These are phyloP conservation scores for Maccullochella peelii DNA, from an alignment of 2,113 vertebrate species.

Conservation along the genomic window DNA sequence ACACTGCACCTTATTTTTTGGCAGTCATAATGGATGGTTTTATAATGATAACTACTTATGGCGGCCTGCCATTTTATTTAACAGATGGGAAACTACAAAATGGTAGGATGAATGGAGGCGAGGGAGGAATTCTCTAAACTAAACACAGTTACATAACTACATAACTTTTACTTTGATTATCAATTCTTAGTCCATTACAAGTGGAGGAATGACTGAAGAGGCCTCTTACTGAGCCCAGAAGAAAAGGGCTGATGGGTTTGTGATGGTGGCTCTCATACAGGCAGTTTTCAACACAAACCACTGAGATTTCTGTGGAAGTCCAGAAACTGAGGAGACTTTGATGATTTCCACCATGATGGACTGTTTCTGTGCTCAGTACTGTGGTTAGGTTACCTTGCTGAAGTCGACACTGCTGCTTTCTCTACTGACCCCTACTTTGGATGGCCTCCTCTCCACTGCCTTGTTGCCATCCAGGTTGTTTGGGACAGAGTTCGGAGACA, in stretches of 20 bases:
- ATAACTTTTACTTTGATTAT: conserved; percentile 16
- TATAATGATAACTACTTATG: conserved; percentile 51
- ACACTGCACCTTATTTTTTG: conserved; percentile 63
- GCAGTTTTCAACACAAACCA: conserved; percentile 31
- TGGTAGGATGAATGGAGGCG: conserved; percentile 32
- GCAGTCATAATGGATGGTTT: conserved; percentile 54
- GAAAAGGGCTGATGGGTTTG: conserved; percentile 16
- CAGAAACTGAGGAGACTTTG: conserved; percentile 44
- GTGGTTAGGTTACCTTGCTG: conserved; percentile 90
- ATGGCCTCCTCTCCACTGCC: conserved; percentile 87
- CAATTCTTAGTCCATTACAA: conserved; percentile 28
- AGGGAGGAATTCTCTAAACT: conserved; percentile 44
- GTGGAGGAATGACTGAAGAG: conserved; percentile 2
- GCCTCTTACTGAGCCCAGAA: conserved; percentile 15
- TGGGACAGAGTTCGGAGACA: conserved; percentile 90
- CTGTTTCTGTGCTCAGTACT: conserved; percentile 68
- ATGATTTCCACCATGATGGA: conserved; percentile 43
- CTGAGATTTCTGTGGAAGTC: conserved; percentile 50
- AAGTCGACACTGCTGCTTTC: conserved; percentile 97
- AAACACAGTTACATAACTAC: conserved; percentile 49
- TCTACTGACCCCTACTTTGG: conserved; percentile 90
- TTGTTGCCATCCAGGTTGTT: conserved; percentile 90
- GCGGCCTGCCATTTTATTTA: conserved; percentile 54
- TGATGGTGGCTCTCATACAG: conserved; percentile 15
- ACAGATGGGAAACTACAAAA: conserved; percentile 45